Evolutionary conservation across 2,888 invertebrate genomes (phyloP), one percentile per base, ranked within the genome.

Genomic region (Aquatica leii): DNA sequence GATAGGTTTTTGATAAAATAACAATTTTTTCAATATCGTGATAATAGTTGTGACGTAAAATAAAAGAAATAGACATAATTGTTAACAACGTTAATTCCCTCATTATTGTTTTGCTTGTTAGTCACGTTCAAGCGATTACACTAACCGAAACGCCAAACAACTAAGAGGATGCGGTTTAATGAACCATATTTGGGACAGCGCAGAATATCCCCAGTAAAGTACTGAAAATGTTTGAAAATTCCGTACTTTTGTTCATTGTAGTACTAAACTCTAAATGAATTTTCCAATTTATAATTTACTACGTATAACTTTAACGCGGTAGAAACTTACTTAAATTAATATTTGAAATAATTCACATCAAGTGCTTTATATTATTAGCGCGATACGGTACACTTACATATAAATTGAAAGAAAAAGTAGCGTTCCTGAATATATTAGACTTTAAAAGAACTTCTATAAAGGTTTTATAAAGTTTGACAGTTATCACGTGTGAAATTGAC

Each of bases 121-220:
- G 52, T 49, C 62, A 62, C 62, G 62, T 62, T 62, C 57, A 53
- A 49, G 53, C 53, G 59, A 50, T 63, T 63, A 63, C 48, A 55
- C 50, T 58, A 56, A 35, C 62, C 61, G 34, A 61, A 55, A 61
- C 57, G 62, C 53, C 57, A 53, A 62, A 62, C 62, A 62, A 52
- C 62, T 57, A 62, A 62, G 57, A 57, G 53, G 43, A 62, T 62
- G 61, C 34, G 56, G 61, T 61, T 61, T 61, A 61, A 62, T 57
- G 62, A 62, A 62, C 62, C 52, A 53, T 57, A 62, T 62, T 58
- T 48, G 53, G 57, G 62, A 18, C 62, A 62, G 46, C 52, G 37
- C 46, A 18, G 18, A 46, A n/a, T 20, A 46, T 18, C 18, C 20
- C 46, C 18, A 11, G 31, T 21, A 34, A n/a, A 56, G 6, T 24